Evolutionary conservation across 2,797 vertebrate species (phyloP).

Genomic region (Tiaroga cobitis): DNA sequence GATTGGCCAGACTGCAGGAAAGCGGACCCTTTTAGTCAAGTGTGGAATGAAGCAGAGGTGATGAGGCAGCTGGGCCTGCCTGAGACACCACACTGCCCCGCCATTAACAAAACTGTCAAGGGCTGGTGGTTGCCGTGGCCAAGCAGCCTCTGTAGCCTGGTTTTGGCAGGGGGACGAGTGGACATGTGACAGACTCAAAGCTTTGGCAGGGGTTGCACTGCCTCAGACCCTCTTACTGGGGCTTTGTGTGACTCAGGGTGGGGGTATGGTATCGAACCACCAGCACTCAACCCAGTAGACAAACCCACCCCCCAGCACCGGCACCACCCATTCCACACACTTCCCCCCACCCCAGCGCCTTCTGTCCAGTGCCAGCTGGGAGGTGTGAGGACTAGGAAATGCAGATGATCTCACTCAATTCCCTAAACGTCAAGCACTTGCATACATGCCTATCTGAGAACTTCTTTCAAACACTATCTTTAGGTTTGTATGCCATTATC

Average conservation of each 20-base stretch:
- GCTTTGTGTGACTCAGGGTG: slow-evolving; percentile 46
- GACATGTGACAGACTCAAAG: slow-evolving; percentile 62
- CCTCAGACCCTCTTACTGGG: slow-evolving; percentile 57
- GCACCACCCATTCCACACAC: slow-evolving; percentile 47
- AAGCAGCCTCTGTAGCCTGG: slow-evolving; percentile 57
- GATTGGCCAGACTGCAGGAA: slow-evolving; percentile 55
- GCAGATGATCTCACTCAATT: slow-evolving; percentile 60
- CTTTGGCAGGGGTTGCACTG: slow-evolving; percentile 57
- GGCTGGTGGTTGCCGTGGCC: slow-evolving; percentile 55
- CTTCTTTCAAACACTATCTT: neutral
- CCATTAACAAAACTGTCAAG: slow-evolving; percentile 60
- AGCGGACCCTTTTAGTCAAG: slow-evolving; percentile 44
- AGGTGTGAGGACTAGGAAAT: slow-evolving; percentile 61
- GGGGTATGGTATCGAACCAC: slow-evolving; percentile 50
- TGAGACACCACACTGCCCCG: slow-evolving; percentile 51
- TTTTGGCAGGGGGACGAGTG: slow-evolving; percentile 56
- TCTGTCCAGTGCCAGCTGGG: slow-evolving; percentile 65
- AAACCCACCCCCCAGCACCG: slow-evolving; percentile 41
- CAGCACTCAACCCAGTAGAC: slow-evolving; percentile 30
- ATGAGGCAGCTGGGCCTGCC: slow-evolving; percentile 61
- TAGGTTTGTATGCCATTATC: neutral
- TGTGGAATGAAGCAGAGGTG: slow-evolving; percentile 54
- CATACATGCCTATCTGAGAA: neutral
- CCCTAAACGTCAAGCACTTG: slow-evolving; percentile 37
- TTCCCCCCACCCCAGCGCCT: slow-evolving; percentile 46